These are phyloP conservation scores for Formica selysi DNA, from an alignment of 1,140 invertebrate genomes.

Conservation along the genomic window DNA sequence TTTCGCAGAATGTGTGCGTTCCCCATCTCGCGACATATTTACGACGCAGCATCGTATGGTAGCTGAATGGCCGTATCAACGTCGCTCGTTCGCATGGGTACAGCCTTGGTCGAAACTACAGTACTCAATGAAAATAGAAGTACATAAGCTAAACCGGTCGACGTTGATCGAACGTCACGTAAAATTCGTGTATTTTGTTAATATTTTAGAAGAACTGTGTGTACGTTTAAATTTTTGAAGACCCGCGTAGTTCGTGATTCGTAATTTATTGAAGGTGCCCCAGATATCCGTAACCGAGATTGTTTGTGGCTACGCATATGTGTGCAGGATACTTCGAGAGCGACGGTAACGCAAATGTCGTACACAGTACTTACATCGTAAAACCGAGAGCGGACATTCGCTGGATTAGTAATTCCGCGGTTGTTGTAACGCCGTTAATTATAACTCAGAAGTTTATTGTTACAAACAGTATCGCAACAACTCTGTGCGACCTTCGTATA, in stretches of 20 bases:
- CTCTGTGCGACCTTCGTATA: not conserved
- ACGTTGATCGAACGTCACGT: not conserved
- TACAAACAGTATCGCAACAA: constrained; percentile 13
- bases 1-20: constrained; percentile 35
- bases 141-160: not conserved
- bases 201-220: not conserved
- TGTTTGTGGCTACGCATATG: not conserved
- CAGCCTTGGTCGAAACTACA: constrained; percentile 8
- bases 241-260: not conserved
- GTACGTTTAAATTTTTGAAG: not conserved
- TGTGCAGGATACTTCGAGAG: not conserved
- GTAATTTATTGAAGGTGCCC: constrained; percentile 2
- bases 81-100: not conserved
- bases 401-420: constrained; percentile 43
- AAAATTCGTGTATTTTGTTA: not conserved
- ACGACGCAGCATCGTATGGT: not conserved
- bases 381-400: constrained; percentile 41
- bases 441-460: constrained; percentile 50
- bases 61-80: constrained; percentile 40
- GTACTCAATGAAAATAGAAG: not conserved
- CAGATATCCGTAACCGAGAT: not conserved
- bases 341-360: constrained; percentile 26
- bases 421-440: constrained; percentile 46
- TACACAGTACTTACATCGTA: constrained; percentile 41
- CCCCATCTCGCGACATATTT: constrained; percentile 37